Base-by-base conservation (phyloP, 2,888 invertebrate genomes). In the Nipponacmea schrenckii region DNA sequence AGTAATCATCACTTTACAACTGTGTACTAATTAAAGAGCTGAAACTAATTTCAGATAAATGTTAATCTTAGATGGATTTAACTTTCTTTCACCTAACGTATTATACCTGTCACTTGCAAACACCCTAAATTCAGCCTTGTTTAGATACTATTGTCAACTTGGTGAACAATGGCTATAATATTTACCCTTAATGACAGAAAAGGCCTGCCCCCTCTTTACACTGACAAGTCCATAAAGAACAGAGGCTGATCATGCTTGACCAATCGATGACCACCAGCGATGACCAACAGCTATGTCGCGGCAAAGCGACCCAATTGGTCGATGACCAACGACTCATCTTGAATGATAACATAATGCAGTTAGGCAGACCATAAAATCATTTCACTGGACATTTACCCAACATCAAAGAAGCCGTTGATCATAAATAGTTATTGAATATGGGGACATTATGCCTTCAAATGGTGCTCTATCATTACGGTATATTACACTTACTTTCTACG, bases 251-350 rank as follows among this genome's bases (percentile, higher is more conserved):
- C 24, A 56, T 24, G 56, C 56, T 56, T 56, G 56, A 56, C 56
- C 56, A 56, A 24, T 24, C 56, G 24, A 24, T 56, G 56, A 56
- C 56, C 56, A 56, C 20, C 24, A 56, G 56, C 56, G 56, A 56
- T 24, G 56, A 20, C 39, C 10, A 39, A 5, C 10, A 39, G 39
- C 39, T 39, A 39, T 39, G 39, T 39, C 39, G 56, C 20, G 24
- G 56, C 39, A 56, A 24, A 20, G 56, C 24, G 56, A 24, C 12
- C 10, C 24, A 56, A 56, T 56, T 56, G 12, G 56, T 24, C 56
- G 56, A 56, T 56, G 56, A 56, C 56, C 56, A 56, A 56, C 56
- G 24, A 24, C 56, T 56, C 56, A 56, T 56, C 20, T 56, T 20
- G 56, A 56, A 56, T 20, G 56, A 56, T 56, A 56, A 56, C 56